Evolutionary conservation across 2,888 invertebrate species (phyloP), one percentile per base, ranked within the genome.

Genomic region (Drosophila meridionalis): DNA sequence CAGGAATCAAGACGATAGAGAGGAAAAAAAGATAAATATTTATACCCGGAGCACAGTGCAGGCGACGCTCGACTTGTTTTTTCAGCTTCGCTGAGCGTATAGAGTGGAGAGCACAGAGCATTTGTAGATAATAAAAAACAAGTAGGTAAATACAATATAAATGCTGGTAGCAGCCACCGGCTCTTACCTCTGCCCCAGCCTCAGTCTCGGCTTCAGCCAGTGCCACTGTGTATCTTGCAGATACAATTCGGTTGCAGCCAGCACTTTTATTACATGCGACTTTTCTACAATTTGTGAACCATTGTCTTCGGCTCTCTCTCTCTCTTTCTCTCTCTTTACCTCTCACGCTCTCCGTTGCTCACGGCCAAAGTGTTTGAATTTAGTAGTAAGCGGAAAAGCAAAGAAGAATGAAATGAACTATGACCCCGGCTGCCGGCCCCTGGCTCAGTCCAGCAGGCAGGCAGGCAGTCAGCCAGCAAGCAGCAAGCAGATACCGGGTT

Each of bases 41-140:
- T 87, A 87, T 87, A 87, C 88, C 89, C 85, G 71, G 80, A 85
- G 83, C 83, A 83, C 82, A 87, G 90, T 90, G 87, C 87, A 87
- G 70, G 90, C 87, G 83, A 86, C 87, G 90, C 87, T 87, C 90
- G 87, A 87, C 87, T 87, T 87, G 87, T 90, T 87, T 88, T 85
- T 87, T 87, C 87, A 86, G 87, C 87, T 87, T 88, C 90, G 90
- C 75, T 90, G 90, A 87, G 87, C 90, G 87, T 80, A 62, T 89
- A 80, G 87, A 61, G 73, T 60, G 64, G 67, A 47, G 58, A 83
- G 89, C 64, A 68, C 61, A 65, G 82, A 84, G 84, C 82, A 82
- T 84, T 84, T 87, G 79, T 89, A 85, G 85, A 85, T 89, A 85
- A 89, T 85, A 90, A 87, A 88, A 88, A 88, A 90, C 87, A 90